A percentile compares a stretch with the other conserved stretches of the same genome.
Conservation (phyloP, 2,888 invertebrate species). For the Tachina grossa region DNA sequence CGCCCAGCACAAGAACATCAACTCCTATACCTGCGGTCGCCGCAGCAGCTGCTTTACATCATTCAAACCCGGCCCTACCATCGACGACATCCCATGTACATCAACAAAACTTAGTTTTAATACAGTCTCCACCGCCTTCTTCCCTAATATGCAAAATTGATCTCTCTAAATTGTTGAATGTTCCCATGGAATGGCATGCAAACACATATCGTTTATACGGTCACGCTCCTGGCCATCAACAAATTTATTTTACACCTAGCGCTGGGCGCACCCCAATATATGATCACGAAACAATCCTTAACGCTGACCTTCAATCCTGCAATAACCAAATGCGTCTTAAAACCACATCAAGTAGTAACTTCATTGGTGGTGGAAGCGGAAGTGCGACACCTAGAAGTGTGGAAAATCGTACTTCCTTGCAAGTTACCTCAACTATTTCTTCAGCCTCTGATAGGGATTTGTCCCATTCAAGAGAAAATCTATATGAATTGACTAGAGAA, state of each 20-base stretch:
- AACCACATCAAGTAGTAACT: conserved; percentile 50
- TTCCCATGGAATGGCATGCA: conserved; percentile 79
- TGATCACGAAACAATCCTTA: conserved; percentile 73
- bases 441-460: conserved; percentile 63
- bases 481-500: conserved; percentile 57
- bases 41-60: conserved; percentile 62
- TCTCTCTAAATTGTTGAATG: conserved; percentile 78
- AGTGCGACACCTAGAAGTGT: conserved; percentile 72
- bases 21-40: conserved; percentile 77
- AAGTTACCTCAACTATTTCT: conserved; percentile 32
- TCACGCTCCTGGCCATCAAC: conserved; percentile 63
- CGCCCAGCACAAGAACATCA: conserved; percentile 75
- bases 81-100: conserved; percentile 71
- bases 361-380: conserved; percentile 66
- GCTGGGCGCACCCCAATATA: conserved; percentile 73
- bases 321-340: conserved; percentile 72
- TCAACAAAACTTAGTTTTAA: conserved; percentile 24
- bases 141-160: conserved; percentile 81
- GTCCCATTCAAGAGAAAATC: conserved; percentile 72
- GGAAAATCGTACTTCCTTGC: conserved; percentile 70
- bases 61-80: conserved; percentile 65
- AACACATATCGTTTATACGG: conserved; percentile 77
- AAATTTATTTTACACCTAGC: conserved; percentile 59
- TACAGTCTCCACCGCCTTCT: conserved; percentile 71
- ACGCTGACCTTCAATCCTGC: conserved; percentile 73